phyloP scores from a whole-genome alignment of 2,113 vertebrate species.

The Australoheros scitulus region DNA sequence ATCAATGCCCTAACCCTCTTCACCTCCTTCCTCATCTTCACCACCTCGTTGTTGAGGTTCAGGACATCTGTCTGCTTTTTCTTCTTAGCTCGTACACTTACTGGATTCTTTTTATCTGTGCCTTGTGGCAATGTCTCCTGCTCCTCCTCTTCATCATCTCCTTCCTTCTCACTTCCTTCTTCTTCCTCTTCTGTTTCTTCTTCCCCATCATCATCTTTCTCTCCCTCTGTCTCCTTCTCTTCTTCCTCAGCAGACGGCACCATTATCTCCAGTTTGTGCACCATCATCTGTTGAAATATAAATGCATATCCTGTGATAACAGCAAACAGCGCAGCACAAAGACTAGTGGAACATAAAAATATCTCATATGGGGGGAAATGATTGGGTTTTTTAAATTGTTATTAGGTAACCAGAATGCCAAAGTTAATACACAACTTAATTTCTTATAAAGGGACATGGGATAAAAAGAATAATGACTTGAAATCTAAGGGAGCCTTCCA shows the following conservation, averaged over 20 bases:
- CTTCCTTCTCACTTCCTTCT: background rate
- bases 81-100: background rate
- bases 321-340: background rate
- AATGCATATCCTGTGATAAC: background rate
- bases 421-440: background rate
- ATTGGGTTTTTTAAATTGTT: no score
- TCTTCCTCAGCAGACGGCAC: conserved; percentile 3
- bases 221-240: background rate
- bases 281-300: conserved; percentile 45
- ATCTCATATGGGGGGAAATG: background rate
- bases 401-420: background rate
- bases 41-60: conserved; percentile 87
- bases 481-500: background rate
- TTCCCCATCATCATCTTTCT: background rate
- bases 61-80: conserved; percentile 56
- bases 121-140: background rate
- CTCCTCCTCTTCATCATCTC: background rate
- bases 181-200: background rate
- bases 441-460: background rate
- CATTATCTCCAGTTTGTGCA: conserved; percentile 11
- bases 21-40: conserved; percentile 96
- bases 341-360: background rate
- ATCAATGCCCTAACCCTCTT: conserved; percentile 88
- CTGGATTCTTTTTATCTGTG: background rate
- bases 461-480: background rate